Base-by-base conservation (phyloP, 1,140 invertebrate species). In the Macrobrachium rosenbergii region DNA sequence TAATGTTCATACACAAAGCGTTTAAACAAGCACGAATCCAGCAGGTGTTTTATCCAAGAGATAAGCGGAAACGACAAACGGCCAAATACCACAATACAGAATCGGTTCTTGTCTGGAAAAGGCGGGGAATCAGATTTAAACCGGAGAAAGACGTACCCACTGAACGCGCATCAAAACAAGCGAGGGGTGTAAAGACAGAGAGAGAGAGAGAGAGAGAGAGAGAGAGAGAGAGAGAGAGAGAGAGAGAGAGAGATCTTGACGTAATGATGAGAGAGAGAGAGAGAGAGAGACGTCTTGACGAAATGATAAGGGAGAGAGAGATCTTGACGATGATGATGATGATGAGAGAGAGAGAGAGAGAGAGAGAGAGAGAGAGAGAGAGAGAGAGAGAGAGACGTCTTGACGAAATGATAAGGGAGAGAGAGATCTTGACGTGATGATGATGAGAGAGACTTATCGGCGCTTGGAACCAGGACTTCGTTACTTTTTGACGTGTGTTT, bases 351-450 rank as follows among this genome's bases (percentile, higher is more conserved):
- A 73, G 69, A 73, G 69, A 73, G 69, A 73, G 69, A 73, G 69
- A 73, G 69, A 72, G 69, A 72, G n/a, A 72, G 67, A 72, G 67
- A 72, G 67, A 73, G 69, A 73, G 69, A 73, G 69, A 73, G 69
- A 73, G 69, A 73, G 69, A 72, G 69, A 73, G 69, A 73, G 69
- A 73, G 69, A 73, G 69, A 73, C 23, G 43, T 23, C 28, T 23
- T n/a, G 69, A 72, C 21, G 43, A 37, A 72, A 28, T 10, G 8
- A 72, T 21, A 5, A 72, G 67, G 10, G 67, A 72, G 67, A 73
- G 69, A 73, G 69, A 73, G 69, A 73, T 23, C 28, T 23, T n/a
- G n/a, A 23, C 37, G 69, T 14, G 21, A 72, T 7, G 67, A 10
- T n/a, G 67, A 72, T 10, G 67, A 72, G 67, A 37, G 3, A 1